Evolutionary conservation across 2,113 vertebrate species (phyloP), one percentile per base, ranked within the genome.

Genomic region (Tinamus guttatus): DNA sequence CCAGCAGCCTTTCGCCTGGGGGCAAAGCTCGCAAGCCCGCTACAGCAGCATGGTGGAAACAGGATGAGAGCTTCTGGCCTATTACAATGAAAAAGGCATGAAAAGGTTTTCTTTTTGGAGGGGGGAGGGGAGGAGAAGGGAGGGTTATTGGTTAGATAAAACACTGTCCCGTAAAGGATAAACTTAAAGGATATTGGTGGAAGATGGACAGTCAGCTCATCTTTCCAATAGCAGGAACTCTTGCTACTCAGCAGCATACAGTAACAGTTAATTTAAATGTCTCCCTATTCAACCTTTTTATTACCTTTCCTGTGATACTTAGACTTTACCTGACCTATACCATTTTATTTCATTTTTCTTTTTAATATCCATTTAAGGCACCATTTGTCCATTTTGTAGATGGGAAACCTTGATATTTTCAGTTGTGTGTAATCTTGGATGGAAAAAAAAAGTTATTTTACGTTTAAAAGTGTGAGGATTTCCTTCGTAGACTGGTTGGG

Each of bases 61-160:
- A 90, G 80, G 79, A 38, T 40, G 84, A n/a, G 28, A 90, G 19
- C 15, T 86, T 83, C 52, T 51, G 13, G 56, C 17, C 13, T 81
- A 22, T 76, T 43, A 45, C 69, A 87, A 92, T 88, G 34, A 13
- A 32, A 69, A 88, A 69, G 34, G 34, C 4, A 16, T 25, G 9
- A 85, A 64, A 24, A 38, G 64, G 9, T 32, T 54, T 63, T 87
- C 7, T 11, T 81, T 63, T 71, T 58, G 25, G 40, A 43, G 15
- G 13, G 1, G 25, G 25, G 9, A 0, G 0, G 9, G 1, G 9
- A 0, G 0, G 9, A 1, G 9, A 75, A 58, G 62, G 30, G 6
- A 11, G 59, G 17, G 7, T 12, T 38, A 18, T 56, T 76, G 34
- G 3, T 22, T 79, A 41, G 28, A 34, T 77, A 76, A 89, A 54